These are phyloP conservation scores for Macropis europaea DNA, from an alignment of 2,888 invertebrate genomes.

Conservation along the genomic window DNA sequence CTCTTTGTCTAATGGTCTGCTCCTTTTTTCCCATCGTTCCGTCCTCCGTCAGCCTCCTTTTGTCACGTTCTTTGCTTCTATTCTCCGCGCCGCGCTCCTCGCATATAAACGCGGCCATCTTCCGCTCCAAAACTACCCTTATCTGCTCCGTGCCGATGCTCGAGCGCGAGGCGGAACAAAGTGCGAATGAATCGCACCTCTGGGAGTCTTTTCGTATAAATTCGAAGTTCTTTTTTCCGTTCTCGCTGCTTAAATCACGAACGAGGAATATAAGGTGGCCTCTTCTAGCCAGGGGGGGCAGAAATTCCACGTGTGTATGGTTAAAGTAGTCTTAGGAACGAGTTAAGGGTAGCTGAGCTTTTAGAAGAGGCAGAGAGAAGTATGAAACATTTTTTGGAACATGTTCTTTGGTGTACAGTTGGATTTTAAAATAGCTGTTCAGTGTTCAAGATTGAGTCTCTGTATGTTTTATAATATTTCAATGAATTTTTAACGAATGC, in stretches of 20 bases:
- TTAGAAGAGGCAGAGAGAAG: too few relatives aligned
- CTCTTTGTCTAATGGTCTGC: not conserved
- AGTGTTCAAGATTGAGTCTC: too few relatives aligned
- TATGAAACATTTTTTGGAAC: too few relatives aligned
- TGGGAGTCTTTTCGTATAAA: slow-evolving; percentile 43
- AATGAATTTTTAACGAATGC: too few relatives aligned
- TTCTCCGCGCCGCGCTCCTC: not conserved
- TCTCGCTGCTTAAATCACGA: slow-evolving; percentile 45
- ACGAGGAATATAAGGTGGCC: not conserved
- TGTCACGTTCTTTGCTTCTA: slow-evolving; percentile 7
- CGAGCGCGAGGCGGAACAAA: slow-evolving; percentile 5
- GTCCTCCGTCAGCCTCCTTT: slow-evolving; percentile 1
- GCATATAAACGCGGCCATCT: slow-evolving; percentile 27
- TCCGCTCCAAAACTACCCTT: slow-evolving; percentile 55
- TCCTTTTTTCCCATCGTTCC: slow-evolving; percentile 14
- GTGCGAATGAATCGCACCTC: slow-evolving; percentile 38
- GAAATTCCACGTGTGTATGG: too few relatives aligned
- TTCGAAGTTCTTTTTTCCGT: slow-evolving; percentile 25
- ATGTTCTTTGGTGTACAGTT: too few relatives aligned
- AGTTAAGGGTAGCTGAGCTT: too few relatives aligned
- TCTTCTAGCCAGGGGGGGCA: too few relatives aligned
- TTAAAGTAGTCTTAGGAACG: too few relatives aligned
- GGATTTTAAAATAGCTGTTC: too few relatives aligned
- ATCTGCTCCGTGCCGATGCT: slow-evolving; percentile 50
- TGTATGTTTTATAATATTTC: too few relatives aligned